These are phyloP conservation scores for Sparidentex hasta DNA, from an alignment of 2,797 vertebrate species.

Conservation along the genomic window DNA sequence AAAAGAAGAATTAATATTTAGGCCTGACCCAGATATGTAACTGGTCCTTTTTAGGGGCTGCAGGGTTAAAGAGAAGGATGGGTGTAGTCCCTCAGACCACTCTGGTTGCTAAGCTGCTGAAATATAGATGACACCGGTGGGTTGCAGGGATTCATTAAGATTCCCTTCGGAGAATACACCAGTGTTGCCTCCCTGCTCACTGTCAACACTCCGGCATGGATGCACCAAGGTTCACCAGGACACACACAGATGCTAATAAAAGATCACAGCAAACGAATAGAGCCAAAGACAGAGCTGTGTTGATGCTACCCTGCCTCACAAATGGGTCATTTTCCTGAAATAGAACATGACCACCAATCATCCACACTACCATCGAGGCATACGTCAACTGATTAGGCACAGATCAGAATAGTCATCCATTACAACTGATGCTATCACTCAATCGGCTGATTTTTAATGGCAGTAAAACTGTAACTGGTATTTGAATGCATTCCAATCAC, in stretches of 20 bases:
- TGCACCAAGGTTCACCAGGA: not conserved
- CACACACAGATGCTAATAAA: slow-evolving; percentile 24
- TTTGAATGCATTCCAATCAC: not conserved
- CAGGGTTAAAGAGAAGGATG: slow-evolving; percentile 23
- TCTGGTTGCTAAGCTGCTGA: slow-evolving; percentile 61
- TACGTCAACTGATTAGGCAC: not conserved
- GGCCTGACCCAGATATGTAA: slow-evolving; percentile 48
- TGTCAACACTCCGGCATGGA: slow-evolving; percentile 31
- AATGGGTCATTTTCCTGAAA: slow-evolving; percentile 16
- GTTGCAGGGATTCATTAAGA: slow-evolving; percentile 69
- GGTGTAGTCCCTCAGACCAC: slow-evolving; percentile 30
- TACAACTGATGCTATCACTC: not conserved
- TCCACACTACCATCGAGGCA: not conserved
- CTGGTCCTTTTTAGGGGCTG: slow-evolving; percentile 11
- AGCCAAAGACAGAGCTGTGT: not conserved
- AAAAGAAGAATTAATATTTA: slow-evolving; percentile 39
- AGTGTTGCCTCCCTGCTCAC: slow-evolving; percentile 15
- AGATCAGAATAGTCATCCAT: not conserved
- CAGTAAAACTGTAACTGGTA: not conserved
- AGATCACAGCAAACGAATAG: slow-evolving; percentile 18
- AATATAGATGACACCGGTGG: slow-evolving; percentile 77
- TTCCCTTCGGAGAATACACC: slow-evolving; percentile 51
- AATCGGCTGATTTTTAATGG: not conserved
- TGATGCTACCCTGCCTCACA: not conserved
- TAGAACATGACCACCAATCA: not conserved